Conservation (phyloP, 2,888 invertebrate genomes). For the Emmelina monodactyla region DNA sequence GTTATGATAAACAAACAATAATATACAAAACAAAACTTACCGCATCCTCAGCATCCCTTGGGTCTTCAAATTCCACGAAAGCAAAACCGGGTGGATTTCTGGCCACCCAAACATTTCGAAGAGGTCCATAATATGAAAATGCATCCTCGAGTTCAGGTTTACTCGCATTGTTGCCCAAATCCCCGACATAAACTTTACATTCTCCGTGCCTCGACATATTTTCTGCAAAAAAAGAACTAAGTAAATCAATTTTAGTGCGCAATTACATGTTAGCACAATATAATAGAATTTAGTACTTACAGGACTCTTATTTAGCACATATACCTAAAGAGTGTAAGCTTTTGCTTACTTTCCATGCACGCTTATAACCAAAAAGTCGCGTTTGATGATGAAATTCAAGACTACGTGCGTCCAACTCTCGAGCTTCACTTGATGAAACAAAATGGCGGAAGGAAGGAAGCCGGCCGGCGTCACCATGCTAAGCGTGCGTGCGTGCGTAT, state of each 20-base stretch:
- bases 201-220: conserved; percentile 84
- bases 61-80: conserved; percentile 93
- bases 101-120: conserved; percentile 97
- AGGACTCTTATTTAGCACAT: too few relatives aligned
- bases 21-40: conserved; percentile 52
- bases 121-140: conserved; percentile 90
- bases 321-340: too few relatives aligned
- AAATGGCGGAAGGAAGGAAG: too few relatives aligned
- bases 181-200: conserved; percentile 96
- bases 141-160: conserved; percentile 94
- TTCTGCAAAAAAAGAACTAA: conserved; percentile 15
- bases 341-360: too few relatives aligned
- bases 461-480: too few relatives aligned
- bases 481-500: too few relatives aligned
- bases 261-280: neutral
- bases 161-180: conserved; percentile 89
- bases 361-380: too few relatives aligned
- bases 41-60: conserved; percentile 91
- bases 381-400: too few relatives aligned
- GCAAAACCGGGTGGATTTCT: conserved; percentile 95
- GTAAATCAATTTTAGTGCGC: too few relatives aligned
- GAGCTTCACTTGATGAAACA: too few relatives aligned
- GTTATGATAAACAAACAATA: neutral
- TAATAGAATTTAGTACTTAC: too few relatives aligned
- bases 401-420: too few relatives aligned